Base-by-base conservation (phyloP, 2,888 invertebrate species). In the Eupeodes luniger region DNA sequence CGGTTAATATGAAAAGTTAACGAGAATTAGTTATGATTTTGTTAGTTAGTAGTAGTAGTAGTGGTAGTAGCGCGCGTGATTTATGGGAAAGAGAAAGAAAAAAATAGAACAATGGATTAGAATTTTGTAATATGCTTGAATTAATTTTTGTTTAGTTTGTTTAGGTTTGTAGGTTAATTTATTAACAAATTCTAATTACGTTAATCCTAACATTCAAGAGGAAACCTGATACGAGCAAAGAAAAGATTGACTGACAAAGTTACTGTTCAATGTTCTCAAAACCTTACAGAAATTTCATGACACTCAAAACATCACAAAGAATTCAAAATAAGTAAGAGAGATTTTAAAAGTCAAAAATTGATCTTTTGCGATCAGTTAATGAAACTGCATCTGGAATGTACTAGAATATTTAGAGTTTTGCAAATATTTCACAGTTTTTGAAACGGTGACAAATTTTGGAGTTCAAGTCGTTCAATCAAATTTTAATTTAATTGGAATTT, bases 71-170 rank as follows among this genome's bases (percentile, higher is more conserved):
- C 88, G 82, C 84, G 89, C 85, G 88, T 89, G 82, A 87, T 77
- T 89, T 89, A 85, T 89, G 89, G 81, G 89, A 89, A 89, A 89
- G 83, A 89, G 85, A 89, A 85, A 89, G 89, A 89, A 89, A 89
- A 89, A 89, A 78, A 89, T 81, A 89, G 86, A 89, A 89, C 81
- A 85, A 84, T 86, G 86, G 80, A 89, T 89, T 89, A 85, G 89
- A 85, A 74, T 89, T 89, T 86, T 86, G 67, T 88, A 81, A 80
- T 83, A 81, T 47, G 64, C 34, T 80, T 84, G 76, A 53, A 72
- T 62, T 51, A 62, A 67, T 72, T 86, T 67, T 67, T 64, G 69
- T 74, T 64, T 84, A 55, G 53, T 70, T 66, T 85, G 51, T 79
- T 75, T 70, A 70, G 51, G 72, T 86, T 80, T 57, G 74, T 53